A percentile compares a stretch with the other conserved stretches of the same genome.
Conservation (phyloP, 2,888 invertebrate genomes). For the Amblyteles armatorius region DNA sequence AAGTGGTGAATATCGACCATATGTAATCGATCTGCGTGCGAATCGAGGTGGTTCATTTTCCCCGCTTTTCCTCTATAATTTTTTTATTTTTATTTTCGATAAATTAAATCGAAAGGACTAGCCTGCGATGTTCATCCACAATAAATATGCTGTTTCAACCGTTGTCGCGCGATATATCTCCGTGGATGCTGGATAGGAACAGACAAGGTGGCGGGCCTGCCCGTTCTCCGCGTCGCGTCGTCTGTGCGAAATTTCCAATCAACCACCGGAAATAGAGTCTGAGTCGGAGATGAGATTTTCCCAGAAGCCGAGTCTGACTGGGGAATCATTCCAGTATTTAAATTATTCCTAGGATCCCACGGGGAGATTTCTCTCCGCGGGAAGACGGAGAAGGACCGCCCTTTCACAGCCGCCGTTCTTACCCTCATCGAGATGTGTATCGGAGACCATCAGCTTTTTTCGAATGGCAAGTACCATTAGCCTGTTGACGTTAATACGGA, state of each 20-base stretch:
- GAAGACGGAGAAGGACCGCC: constrained; percentile 1
- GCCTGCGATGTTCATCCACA: neutral
- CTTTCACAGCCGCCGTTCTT: neutral
- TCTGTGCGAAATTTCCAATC: constrained; percentile 76
- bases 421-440: neutral
- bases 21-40: no score
- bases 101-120: neutral
- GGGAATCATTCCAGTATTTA: constrained; percentile 56
- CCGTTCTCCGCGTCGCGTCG: constrained; percentile 38
- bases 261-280: constrained; percentile 78
- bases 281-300: constrained; percentile 79
- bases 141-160: neutral
- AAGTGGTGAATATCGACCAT: no score
- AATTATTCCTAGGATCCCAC: constrained; percentile 61
- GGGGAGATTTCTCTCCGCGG: constrained; percentile 11
- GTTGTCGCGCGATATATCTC: neutral
- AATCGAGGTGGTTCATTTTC: neutral
- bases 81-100: neutral
- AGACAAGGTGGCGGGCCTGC: constrained; percentile 24
- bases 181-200: constrained; percentile 3
- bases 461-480: constrained; percentile 49
- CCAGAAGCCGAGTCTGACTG: constrained; percentile 56
- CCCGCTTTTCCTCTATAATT: neutral
- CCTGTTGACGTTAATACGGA: constrained; percentile 27
- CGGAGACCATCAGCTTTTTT: neutral